Conservation (phyloP, 2,888 invertebrate genomes). For the Frankliniella intonsa region DNA sequence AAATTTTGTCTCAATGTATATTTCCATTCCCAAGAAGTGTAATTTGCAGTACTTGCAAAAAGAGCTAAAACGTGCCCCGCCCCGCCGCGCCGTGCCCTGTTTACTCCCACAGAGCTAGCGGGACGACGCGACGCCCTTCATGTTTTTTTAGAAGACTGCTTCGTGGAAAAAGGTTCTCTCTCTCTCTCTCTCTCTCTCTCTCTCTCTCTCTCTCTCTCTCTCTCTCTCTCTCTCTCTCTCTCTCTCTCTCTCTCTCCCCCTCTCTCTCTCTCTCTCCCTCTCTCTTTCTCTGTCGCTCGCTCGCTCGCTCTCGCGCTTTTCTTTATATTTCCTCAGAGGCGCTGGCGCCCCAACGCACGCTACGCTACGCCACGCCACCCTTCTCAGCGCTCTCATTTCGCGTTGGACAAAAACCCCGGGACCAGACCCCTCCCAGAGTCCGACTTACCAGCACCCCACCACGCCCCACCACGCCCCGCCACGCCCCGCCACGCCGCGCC, state of each 20-base stretch:
- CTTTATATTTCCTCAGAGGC: slow-evolving; percentile 23
- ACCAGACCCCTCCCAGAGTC: no score
- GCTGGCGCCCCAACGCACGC: no score
- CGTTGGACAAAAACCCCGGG: background rate
- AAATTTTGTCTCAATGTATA: no score
- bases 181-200: background rate
- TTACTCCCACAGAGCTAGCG: background rate
- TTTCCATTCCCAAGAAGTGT: no score
- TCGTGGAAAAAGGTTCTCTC: background rate
- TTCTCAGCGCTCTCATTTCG: background rate
- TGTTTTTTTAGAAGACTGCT: slow-evolving; percentile 25
- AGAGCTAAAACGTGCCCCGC: background rate
- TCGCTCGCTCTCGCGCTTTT: no score
- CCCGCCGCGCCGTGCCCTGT: background rate
- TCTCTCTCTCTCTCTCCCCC: background rate
- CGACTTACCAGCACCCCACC: no score
- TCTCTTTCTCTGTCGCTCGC: no score
- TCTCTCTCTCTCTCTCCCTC: background rate
- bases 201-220: slow-evolving; percentile 1
- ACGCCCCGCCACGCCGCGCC: no score
- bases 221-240: background rate
- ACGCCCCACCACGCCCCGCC: no score
- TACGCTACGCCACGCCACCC: background rate
- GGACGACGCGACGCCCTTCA: background rate
- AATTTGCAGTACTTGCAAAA: background rate